Percentiles rank a stretch among this genome's conserved stretches.
phyloP scores from a whole-genome alignment of 2,888 invertebrate genomes.

The Latrodectus elegans region DNA sequence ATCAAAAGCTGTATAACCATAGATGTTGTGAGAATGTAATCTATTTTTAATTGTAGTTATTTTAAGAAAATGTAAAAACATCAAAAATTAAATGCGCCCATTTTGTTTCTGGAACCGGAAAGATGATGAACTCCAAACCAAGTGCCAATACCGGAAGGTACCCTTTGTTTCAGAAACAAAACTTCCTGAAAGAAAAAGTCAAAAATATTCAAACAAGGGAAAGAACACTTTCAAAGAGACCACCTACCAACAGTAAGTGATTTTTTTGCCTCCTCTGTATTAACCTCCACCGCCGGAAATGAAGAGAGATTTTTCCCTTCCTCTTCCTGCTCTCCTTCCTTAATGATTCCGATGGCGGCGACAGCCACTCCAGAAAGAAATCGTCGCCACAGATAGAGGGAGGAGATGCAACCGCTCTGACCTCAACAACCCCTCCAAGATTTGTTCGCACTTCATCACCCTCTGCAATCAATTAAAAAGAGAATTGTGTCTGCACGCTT shows the following conservation, averaged over 20 bases:
- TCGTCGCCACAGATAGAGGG: conserved; percentile 8
- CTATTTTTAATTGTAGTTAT: no score
- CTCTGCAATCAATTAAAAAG: no score
- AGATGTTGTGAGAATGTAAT: no score
- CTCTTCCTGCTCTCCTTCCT: conserved; percentile 36
- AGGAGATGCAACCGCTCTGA: neutral
- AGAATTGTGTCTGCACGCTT: no score
- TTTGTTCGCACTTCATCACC: conserved; percentile 4
- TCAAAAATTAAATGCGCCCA: neutral
- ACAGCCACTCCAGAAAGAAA: conserved; percentile 2
- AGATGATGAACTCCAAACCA: neutral
- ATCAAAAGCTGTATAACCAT: no score
- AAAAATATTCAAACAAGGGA: conserved; percentile 21
- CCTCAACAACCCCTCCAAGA: neutral
- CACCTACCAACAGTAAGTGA: conserved; percentile 17
- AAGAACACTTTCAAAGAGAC: conserved; percentile 1
- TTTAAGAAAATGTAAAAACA: neutral
- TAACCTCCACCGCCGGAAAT: conserved; percentile 27
- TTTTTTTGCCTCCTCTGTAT: neutral
- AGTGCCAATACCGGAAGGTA: neutral
- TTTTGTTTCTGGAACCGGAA: neutral
- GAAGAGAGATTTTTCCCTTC: conserved; percentile 13
- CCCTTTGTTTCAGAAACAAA: conserved; percentile 5
- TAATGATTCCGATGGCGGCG: conserved; percentile 30
- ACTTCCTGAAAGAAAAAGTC: neutral